Conservation (phyloP, 2,888 invertebrate genomes). For the Eueremaeus valkanovi region DNA sequence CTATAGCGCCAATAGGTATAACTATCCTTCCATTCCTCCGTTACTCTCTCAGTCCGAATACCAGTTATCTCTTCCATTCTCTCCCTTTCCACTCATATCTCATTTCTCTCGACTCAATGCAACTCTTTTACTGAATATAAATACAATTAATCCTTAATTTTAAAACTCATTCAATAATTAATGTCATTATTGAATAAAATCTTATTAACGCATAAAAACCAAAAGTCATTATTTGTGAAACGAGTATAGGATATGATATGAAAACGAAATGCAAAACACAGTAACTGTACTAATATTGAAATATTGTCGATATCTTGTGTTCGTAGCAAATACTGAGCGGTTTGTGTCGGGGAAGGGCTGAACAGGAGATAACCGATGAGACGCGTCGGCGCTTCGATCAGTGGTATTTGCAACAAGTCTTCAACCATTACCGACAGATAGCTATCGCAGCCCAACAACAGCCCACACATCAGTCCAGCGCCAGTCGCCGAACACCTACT, state of each 20-base stretch:
- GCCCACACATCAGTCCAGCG: slow-evolving; percentile 39
- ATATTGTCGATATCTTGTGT: neutral
- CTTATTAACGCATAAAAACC: slow-evolving; percentile 23
- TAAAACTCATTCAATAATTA: slow-evolving; percentile 35
- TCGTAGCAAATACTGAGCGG: slow-evolving; percentile 62
- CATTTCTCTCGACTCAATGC: neutral
- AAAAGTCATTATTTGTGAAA: neutral
- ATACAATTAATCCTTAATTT: slow-evolving; percentile 6
- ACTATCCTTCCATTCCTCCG: neutral
- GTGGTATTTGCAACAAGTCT: slow-evolving; percentile 65
- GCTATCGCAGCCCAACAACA: slow-evolving; percentile 43
- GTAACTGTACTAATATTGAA: too few relatives aligned
- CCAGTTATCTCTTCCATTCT: neutral
- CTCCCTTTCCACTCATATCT: neutral
- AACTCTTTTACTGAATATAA: neutral
- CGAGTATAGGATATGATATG: too few relatives aligned
- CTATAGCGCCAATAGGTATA: neutral
- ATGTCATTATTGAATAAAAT: slow-evolving; percentile 19
- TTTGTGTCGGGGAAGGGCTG: slow-evolving; percentile 70
- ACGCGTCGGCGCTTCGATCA: slow-evolving; percentile 81
- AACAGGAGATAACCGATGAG: slow-evolving; percentile 67
- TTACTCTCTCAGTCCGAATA: too few relatives aligned
- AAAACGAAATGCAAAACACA: too few relatives aligned
- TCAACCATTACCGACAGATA: slow-evolving; percentile 47
- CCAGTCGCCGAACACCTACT: neutral